These are phyloP conservation scores for Pyrocephalus nanus DNA, from an alignment of 2,797 vertebrate genomes.

Conservation along the genomic window DNA sequence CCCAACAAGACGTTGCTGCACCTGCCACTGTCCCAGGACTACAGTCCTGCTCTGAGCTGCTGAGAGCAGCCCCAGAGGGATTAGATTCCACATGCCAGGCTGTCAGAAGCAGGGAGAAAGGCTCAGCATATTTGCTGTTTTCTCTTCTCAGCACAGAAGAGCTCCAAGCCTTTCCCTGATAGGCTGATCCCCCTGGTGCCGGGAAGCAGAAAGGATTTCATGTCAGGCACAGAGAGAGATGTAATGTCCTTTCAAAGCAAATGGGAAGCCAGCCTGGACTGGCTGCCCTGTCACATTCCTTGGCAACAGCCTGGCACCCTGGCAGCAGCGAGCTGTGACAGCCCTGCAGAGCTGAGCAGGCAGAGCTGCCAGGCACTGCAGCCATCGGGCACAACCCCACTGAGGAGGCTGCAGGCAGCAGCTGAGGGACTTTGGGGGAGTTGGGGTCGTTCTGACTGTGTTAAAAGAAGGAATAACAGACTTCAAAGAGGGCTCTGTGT, in stretches of 20 bases:
- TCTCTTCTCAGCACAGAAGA: background rate
- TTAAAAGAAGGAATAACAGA: background rate
- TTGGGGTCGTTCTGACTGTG: background rate
- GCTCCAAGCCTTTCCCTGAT: background rate
- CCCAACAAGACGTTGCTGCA: background rate
- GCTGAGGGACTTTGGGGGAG: background rate
- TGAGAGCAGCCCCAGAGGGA: background rate
- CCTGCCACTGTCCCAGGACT: background rate
- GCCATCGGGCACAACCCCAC: background rate
- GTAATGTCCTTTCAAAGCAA: constrained; percentile 44
- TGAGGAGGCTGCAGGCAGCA: background rate
- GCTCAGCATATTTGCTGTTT: background rate
- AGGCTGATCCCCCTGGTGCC: background rate
- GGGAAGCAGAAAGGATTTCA: constrained; percentile 9
- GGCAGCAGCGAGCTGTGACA: constrained; percentile 26
- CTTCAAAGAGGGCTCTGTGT: background rate
- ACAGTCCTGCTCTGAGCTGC: background rate
- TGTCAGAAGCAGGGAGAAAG: background rate
- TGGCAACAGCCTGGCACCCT: constrained; percentile 44
- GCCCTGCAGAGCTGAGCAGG: background rate
- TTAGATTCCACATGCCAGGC: background rate
- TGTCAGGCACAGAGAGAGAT: background rate
- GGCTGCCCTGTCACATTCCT: constrained; percentile 39
- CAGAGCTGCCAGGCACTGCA: background rate
- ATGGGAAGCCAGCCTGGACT: constrained; percentile 36